Base-by-base conservation (phyloP, 1,140 invertebrate species). In the Drosophila pectinifera region DNA sequence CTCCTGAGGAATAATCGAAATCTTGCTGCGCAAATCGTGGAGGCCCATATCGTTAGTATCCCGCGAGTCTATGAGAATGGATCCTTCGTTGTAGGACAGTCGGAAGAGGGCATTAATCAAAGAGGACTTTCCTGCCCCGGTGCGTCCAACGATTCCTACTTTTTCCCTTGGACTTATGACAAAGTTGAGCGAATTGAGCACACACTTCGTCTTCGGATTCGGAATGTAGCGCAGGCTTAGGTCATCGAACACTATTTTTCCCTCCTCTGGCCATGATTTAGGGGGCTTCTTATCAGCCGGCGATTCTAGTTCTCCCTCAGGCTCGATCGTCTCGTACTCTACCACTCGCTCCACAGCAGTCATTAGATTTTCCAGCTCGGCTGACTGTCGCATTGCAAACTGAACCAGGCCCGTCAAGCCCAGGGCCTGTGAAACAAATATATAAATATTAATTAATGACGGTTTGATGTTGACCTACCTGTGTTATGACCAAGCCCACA, bases 51-150 rank as follows among this genome's bases (percentile, higher is more conserved):
- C n/a, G n/a, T n/a, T n/a, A n/a, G n/a, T n/a, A n/a, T n/a, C n/a
- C n/a, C n/a, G n/a, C n/a, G n/a, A n/a, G n/a, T n/a, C n/a, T n/a
- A n/a, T n/a, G n/a, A n/a, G n/a, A n/a, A n/a, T n/a, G n/a, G n/a
- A n/a, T n/a, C n/a, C n/a, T n/a, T n/a, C n/a, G n/a, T n/a, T n/a
- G n/a, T n/a, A n/a, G n/a, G n/a, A n/a, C n/a, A n/a, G n/a, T n/a
- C n/a, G n/a, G n/a, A n/a, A n/a, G n/a, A n/a, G n/a, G n/a, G n/a
- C n/a, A n/a, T n/a, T n/a, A n/a, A n/a, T n/a, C n/a, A n/a, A n/a
- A n/a, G n/a, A n/a, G n/a, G n/a, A n/a, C n/a, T n/a, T n/a, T 10
- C 98, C 98, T 20, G 98, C 97, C 3, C 98, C 98, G 4, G 97
- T 97, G 80, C 96, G 93, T 18, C 97, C 97, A 22, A 97, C 97